phyloP scores from a whole-genome alignment of 2,113 vertebrate species.

The Capreolus pygargus region DNA sequence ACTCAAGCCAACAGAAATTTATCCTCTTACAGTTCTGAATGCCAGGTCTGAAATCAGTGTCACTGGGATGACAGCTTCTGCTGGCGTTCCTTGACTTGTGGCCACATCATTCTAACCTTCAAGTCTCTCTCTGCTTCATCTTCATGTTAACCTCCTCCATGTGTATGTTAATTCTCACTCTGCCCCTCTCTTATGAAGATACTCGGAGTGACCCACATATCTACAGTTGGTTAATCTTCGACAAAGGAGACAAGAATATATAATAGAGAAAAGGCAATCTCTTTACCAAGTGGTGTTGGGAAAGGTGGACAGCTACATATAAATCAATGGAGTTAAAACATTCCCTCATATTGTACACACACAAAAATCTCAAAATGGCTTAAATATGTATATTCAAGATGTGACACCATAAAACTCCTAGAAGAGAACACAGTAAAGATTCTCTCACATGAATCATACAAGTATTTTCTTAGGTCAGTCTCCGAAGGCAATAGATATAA shows the following conservation, averaged over 20 bases:
- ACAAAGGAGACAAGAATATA: neutral
- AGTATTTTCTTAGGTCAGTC: neutral
- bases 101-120: too few relatives aligned
- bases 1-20: neutral
- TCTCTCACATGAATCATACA: neutral
- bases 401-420: neutral
- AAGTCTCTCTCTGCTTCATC: neutral
- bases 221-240: neutral
- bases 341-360: neutral
- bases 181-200: neutral
- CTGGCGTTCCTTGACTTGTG: neutral
- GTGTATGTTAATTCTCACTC: neutral
- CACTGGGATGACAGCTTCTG: neutral
- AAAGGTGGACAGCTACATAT: neutral
- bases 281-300: neutral
- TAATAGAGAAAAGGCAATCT: neutral
- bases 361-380: neutral
- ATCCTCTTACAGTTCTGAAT: neutral
- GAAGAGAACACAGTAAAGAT: neutral
- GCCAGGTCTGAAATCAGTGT: neutral
- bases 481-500: neutral
- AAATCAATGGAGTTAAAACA: neutral
- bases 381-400: neutral
- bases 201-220: neutral
- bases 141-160: neutral